phyloP scores from a whole-genome alignment of 2,113 vertebrate genomes.

The Rissa tridactyla region DNA sequence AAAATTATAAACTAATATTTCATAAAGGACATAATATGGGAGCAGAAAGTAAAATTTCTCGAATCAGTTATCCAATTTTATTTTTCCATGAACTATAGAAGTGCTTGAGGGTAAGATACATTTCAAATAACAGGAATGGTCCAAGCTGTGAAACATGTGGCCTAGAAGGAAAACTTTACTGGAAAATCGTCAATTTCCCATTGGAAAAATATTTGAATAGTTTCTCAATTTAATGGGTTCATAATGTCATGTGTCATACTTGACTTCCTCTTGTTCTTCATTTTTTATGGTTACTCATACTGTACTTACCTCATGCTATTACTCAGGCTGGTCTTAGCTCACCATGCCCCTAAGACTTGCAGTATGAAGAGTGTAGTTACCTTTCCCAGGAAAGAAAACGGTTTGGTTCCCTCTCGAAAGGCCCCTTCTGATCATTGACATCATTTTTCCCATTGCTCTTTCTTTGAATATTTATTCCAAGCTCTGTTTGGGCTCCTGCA shows the following conservation, averaged over 20 bases:
- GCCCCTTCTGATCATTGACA: background rate
- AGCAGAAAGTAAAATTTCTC: background rate
- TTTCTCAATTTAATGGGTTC: slow-evolving; percentile 25
- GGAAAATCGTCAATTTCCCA: slow-evolving; percentile 23
- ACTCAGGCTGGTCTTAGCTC: background rate
- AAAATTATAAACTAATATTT: background rate
- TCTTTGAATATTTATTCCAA: background rate
- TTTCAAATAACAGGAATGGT: slow-evolving; percentile 16
- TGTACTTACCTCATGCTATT: background rate
- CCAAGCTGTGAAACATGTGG: slow-evolving; percentile 16
- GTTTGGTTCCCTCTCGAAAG: background rate
- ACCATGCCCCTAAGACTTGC: background rate
- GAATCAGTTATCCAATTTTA: background rate
- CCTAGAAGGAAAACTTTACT: slow-evolving; percentile 10
- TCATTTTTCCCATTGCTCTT: background rate
- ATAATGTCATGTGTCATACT: slow-evolving; percentile 1
- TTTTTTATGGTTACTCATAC: background rate
- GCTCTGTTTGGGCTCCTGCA: background rate
- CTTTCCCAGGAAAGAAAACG: background rate
- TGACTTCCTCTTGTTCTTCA: slow-evolving; percentile 17
- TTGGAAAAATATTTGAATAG: background rate
- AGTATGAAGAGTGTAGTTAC: background rate
- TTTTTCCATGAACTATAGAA: background rate
- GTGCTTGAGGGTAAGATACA: slow-evolving; percentile 10
- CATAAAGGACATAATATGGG: background rate